Percentiles rank a stretch among this genome's conserved stretches.
phyloP scores from a whole-genome alignment of 2,888 invertebrate genomes.

The Eristalinus aeneus region DNA sequence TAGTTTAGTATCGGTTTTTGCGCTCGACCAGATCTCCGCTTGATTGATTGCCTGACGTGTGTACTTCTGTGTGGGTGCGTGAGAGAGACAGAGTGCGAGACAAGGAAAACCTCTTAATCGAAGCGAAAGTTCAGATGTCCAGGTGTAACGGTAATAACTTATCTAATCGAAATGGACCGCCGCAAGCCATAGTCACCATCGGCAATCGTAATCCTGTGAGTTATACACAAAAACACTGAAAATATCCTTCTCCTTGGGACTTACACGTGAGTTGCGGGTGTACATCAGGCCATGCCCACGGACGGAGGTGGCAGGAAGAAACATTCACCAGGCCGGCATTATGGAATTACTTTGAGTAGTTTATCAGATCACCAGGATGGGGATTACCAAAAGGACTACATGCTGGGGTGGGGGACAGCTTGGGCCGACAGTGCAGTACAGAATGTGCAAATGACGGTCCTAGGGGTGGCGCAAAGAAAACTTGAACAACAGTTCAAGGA shows the following conservation, averaged over 20 bases:
- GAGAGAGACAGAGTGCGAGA: constrained; percentile 3
- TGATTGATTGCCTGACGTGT: constrained; percentile 29
- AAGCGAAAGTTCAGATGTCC: constrained; percentile 4
- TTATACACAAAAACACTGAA: background rate
- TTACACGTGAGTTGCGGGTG: background rate
- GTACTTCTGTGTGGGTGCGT: background rate
- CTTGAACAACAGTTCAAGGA: constrained; percentile 27
- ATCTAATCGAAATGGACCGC: constrained; percentile 46
- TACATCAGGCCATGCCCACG: background rate
- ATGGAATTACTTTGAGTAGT: constrained; percentile 43
- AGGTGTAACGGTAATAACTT: constrained; percentile 38
- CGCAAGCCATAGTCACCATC: constrained; percentile 8
- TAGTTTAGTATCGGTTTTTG: background rate
- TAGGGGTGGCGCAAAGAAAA: background rate
- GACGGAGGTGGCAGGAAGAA: constrained; percentile 35
- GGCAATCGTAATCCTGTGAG: background rate
- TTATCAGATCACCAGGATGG: constrained; percentile 23
- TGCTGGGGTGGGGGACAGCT: background rate
- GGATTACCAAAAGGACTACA: constrained; percentile 9
- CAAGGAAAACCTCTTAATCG: constrained; percentile 35
- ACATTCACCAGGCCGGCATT: constrained; percentile 27
- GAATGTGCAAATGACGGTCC: no score
- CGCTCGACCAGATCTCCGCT: background rate
- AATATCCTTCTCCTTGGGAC: constrained; percentile 10
- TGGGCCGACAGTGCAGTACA: background rate